A percentile compares a stretch with the other conserved stretches of the same genome.
Conservation (phyloP, 2,797 vertebrate genomes). For the Anas capensis region DNA sequence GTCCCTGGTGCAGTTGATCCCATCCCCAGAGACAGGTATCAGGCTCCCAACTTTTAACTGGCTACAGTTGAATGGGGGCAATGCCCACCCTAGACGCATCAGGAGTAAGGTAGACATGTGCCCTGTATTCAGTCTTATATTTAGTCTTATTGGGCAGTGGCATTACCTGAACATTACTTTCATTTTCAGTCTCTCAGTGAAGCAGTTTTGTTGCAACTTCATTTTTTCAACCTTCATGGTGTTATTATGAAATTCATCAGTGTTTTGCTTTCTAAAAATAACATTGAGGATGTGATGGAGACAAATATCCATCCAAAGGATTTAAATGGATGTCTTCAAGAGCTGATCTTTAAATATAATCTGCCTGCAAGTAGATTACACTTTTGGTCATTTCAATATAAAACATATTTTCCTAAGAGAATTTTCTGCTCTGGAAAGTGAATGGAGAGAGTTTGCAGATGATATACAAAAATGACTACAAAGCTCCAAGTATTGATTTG, state of each 20-base stretch:
- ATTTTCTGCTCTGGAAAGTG: background rate
- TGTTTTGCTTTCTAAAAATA: background rate
- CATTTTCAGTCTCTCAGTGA: background rate
- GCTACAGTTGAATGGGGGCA: background rate
- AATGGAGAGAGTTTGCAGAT: background rate
- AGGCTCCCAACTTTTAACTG: background rate
- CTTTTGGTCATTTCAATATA: conserved; percentile 24
- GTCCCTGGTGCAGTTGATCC: background rate
- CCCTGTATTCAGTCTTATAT: background rate
- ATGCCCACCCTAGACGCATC: too few relatives aligned
- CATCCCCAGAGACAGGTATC: background rate
- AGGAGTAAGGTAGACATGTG: fast-evolving
- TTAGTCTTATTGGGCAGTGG: background rate
- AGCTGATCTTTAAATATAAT: conserved; percentile 18
- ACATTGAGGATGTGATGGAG: background rate
- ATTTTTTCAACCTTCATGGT: background rate
- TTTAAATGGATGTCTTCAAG: background rate
- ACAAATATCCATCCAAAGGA: background rate
- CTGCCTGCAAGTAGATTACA: background rate
- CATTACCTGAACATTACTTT: background rate
- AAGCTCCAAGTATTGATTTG: background rate
- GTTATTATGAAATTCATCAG: background rate
- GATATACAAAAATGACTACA: background rate
- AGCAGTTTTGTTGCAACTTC: background rate
- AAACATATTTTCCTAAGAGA: background rate